These are phyloP conservation scores for Tetrao urogallus DNA, from an alignment of 2,113 vertebrate species.

Conservation along the genomic window DNA sequence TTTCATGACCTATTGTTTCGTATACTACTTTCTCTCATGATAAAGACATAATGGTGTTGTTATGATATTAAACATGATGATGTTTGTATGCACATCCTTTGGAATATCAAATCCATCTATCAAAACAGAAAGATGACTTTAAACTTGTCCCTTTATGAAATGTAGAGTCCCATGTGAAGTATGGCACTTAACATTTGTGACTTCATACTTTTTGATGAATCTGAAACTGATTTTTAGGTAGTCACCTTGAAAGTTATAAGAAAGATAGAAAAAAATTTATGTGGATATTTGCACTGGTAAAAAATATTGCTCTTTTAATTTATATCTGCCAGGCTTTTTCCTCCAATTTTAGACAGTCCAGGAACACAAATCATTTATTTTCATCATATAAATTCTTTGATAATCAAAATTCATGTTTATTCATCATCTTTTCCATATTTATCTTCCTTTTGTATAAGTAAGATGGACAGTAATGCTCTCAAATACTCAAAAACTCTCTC, in stretches of 20 bases:
- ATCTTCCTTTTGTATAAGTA: background rate
- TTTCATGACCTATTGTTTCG: background rate
- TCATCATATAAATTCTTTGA: background rate
- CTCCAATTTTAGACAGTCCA: background rate
- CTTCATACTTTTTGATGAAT: background rate
- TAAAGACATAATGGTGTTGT: background rate
- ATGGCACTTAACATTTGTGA: background rate
- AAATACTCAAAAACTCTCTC: background rate
- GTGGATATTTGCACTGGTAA: background rate
- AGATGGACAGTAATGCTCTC: background rate
- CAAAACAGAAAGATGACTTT: background rate
- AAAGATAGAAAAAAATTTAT: background rate
- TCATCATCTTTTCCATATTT: background rate
- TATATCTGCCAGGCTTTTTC: background rate
- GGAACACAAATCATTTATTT: background rate
- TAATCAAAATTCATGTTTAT: background rate
- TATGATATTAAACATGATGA: background rate
- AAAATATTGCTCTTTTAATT: background rate
- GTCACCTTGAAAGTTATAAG: background rate
- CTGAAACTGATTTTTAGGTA: background rate
- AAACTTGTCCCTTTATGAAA: background rate
- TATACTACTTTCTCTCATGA: background rate
- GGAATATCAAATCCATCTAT: background rate
- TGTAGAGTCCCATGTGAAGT: background rate
- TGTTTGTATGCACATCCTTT: background rate